Evolutionary conservation across 2,797 vertebrate species (phyloP).

Genomic region (Tangara arthus): DNA sequence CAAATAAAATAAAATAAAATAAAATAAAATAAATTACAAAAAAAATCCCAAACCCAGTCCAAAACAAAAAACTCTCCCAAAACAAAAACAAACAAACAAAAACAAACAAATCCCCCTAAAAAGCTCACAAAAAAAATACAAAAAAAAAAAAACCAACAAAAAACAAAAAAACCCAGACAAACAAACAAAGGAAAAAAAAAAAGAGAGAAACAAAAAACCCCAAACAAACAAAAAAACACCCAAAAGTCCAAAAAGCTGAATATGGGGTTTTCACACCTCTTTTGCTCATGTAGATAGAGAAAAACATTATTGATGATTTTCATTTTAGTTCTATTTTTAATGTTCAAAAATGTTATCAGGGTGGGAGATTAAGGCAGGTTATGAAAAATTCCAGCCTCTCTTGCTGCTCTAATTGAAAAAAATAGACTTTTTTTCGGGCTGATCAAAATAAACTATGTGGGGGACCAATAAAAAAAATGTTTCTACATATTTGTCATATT

Average conservation of each 20-base stretch:
- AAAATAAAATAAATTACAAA: background rate
- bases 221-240: accelerated
- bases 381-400: background rate
- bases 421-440: background rate
- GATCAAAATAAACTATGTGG: background rate
- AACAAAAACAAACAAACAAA: too few relatives aligned
- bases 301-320: background rate
- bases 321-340: background rate
- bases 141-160: too few relatives aligned
- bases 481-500: background rate
- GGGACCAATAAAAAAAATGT: background rate
- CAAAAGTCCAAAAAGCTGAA: background rate
- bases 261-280: background rate
- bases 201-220: background rate
- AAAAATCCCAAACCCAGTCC: background rate
- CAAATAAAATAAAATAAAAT: background rate
- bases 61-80: accelerated
- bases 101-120: accelerated
- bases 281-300: background rate
- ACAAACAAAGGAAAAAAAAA: too few relatives aligned
- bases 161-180: too few relatives aligned
- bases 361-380: background rate
- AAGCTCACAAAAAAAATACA: background rate
- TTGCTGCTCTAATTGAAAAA: background rate
- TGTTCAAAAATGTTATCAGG: background rate